Conservation (phyloP, 2,888 invertebrate species). For the Synergus umbraculus region DNA sequence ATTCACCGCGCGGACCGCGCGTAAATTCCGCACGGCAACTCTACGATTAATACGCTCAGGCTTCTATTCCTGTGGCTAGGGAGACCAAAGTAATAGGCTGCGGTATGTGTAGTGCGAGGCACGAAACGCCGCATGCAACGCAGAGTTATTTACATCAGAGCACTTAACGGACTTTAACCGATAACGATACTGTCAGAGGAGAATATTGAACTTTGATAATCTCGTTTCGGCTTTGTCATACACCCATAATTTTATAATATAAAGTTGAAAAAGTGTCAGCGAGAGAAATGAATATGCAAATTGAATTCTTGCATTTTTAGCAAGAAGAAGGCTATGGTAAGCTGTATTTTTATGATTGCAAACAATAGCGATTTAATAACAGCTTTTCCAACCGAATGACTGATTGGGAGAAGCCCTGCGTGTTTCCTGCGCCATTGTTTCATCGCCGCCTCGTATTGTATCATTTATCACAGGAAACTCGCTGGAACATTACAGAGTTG, state of each 20-base stretch:
- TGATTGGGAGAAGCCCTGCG: slow-evolving; percentile 13
- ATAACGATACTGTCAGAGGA: background rate
- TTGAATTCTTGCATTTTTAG: too few species aligned
- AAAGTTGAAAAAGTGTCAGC: background rate
- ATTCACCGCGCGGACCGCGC: slow-evolving; percentile 63
- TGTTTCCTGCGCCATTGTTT: slow-evolving; percentile 22
- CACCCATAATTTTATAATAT: background rate
- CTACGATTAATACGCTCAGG: slow-evolving; percentile 45
- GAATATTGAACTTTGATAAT: slow-evolving; percentile 9
- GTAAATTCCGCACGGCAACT: slow-evolving; percentile 65
- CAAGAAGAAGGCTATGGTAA: background rate
- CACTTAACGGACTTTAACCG: slow-evolving; percentile 9
- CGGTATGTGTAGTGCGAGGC: slow-evolving; percentile 18
- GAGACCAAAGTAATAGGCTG: slow-evolving; percentile 32
- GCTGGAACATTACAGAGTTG: slow-evolving; percentile 7
- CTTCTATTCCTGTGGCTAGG: slow-evolving; percentile 22
- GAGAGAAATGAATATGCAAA: too few species aligned
- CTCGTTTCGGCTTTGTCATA: background rate
- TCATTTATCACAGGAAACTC: slow-evolving; percentile 24
- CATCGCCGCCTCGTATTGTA: slow-evolving; percentile 7
- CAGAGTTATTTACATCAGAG: slow-evolving; percentile 7
- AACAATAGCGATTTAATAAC: slow-evolving; percentile 26
- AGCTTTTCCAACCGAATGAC: slow-evolving; percentile 21
- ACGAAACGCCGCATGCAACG: slow-evolving; percentile 14
- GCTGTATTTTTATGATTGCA: slow-evolving; percentile 4